Evolutionary conservation across 2,888 invertebrate genomes (phyloP).

Genomic region (Hyalella azteca): DNA sequence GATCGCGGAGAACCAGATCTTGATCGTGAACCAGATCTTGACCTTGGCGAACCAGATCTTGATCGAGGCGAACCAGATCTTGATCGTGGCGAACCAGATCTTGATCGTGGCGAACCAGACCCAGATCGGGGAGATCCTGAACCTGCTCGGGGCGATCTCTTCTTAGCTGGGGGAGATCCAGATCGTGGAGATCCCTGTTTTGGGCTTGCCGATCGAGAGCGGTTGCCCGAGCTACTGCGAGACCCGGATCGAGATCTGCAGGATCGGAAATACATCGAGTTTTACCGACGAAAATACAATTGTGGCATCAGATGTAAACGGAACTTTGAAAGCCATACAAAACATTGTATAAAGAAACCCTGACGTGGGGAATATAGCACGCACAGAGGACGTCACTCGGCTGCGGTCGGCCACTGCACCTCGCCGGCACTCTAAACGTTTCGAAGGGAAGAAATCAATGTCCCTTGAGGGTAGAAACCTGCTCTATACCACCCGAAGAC

Average conservation of each 20-base stretch:
- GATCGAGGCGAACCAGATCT: constrained; percentile 43
- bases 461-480: neutral
- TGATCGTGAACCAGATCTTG: constrained; percentile 42
- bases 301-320: neutral
- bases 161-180: constrained; percentile 19
- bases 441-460: neutral
- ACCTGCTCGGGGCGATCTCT: neutral
- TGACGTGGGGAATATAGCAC: neutral
- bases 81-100: constrained; percentile 5
- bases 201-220: constrained; percentile 42
- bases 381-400: neutral
- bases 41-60: constrained; percentile 46
- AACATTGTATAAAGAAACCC: too few species aligned
- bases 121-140: constrained; percentile 37
- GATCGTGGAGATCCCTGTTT: too few species aligned
- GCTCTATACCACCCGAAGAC: neutral
- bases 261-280: neutral
- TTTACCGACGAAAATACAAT: neutral
- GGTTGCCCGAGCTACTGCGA: constrained; percentile 36
- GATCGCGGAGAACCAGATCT: constrained; percentile 41
- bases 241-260: constrained; percentile 28
- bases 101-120: constrained; percentile 32
- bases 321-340: neutral
- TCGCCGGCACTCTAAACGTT: neutral
- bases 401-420: neutral